Evolutionary conservation across 2,113 vertebrate species (phyloP).

Genomic region (Phoxinus phoxinus): DNA sequence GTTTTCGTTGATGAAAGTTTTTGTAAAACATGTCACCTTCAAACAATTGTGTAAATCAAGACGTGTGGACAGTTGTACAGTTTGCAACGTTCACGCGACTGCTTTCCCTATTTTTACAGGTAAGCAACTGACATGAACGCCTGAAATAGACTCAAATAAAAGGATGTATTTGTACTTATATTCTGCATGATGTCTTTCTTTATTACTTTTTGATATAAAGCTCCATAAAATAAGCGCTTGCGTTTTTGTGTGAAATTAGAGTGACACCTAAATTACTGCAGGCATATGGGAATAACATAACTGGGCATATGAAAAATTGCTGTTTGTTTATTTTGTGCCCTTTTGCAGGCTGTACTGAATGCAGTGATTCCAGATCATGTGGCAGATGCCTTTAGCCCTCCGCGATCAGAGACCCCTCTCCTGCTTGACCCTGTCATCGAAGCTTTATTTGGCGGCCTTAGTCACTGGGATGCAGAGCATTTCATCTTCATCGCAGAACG

Average conservation of each 20-base stretch:
- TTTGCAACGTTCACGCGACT: conserved; percentile 83
- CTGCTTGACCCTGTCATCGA: conserved; percentile 78
- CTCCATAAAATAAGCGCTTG: not conserved
- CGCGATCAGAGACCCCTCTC: conserved; percentile 70
- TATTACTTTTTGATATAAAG: too few species aligned
- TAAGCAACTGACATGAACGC: conserved; percentile 55
- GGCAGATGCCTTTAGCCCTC: conserved; percentile 92
- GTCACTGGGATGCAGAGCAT: conserved; percentile 93
- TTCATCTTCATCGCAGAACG: conserved; percentile 94
- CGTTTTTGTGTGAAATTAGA: not conserved
- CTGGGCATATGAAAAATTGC: not conserved
- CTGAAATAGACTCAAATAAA: not conserved
- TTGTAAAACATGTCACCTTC: conserved; percentile 26
- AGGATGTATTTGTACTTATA: not conserved
- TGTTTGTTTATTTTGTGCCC: conserved; percentile 13
- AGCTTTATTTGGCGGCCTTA: conserved; percentile 85
- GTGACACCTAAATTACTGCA: not conserved
- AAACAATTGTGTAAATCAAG: conserved; percentile 1
- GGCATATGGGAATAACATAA: too few species aligned
- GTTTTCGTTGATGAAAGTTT: not conserved
- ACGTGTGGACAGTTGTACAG: conserved; percentile 67
- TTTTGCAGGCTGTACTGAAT: conserved; percentile 85
- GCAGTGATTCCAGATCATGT: conserved; percentile 88
- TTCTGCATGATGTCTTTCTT: not conserved
- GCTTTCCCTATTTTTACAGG: conserved; percentile 88